Percentiles rank a stretch among this genome's conserved stretches.
These are phyloP conservation scores for Manis pentadactyla DNA, from an alignment of 2,797 vertebrate genomes.

Conservation along the genomic window DNA sequence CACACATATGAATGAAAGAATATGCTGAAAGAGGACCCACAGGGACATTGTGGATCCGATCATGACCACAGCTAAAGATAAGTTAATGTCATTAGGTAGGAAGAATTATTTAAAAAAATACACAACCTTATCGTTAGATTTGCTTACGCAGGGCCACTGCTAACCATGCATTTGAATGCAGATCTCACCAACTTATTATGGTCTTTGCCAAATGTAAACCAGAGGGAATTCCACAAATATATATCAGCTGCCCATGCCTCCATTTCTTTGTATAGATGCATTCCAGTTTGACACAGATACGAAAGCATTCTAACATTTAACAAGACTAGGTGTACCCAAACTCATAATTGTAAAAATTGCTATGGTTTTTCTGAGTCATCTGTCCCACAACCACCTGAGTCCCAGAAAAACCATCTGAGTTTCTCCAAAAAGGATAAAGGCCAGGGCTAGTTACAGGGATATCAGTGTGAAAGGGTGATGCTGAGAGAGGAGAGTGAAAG, in stretches of 20 bases:
- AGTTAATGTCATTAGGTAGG: not conserved
- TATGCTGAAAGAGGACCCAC: not conserved
- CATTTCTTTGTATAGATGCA: not conserved
- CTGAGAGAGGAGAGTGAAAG: not conserved
- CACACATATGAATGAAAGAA: not conserved
- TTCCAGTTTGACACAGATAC: not conserved
- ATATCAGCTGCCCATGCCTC: not conserved
- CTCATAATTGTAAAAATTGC: not conserved
- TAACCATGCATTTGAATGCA: not conserved
- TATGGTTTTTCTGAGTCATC: not conserved
- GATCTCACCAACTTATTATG: not conserved
- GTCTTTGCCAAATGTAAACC: conserved; percentile 11
- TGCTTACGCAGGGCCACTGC: not conserved
- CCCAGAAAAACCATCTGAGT: not conserved
- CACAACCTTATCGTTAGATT: not conserved
- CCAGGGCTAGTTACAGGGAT: not conserved
- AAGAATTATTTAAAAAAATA: not conserved
- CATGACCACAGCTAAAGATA: not conserved
- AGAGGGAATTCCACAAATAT: not conserved
- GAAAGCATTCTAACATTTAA: not conserved
- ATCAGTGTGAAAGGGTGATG: not conserved
- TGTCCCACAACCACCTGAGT: not conserved
- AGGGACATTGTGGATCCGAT: not conserved
- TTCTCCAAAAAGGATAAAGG: not conserved
- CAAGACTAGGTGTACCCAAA: not conserved